These are phyloP conservation scores for Torymus auratus DNA, from an alignment of 2,888 invertebrate species.

Conservation along the genomic window DNA sequence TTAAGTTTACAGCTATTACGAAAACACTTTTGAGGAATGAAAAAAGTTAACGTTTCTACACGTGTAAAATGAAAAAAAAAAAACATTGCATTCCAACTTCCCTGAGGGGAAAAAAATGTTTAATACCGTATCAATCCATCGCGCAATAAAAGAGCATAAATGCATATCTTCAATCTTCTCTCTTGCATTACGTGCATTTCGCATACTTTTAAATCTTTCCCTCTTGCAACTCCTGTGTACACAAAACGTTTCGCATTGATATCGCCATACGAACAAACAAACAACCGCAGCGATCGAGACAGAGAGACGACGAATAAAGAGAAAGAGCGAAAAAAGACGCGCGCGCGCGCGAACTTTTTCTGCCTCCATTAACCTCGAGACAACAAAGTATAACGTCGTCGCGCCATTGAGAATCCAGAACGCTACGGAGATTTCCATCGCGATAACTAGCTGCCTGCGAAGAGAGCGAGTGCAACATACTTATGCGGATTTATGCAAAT, in stretches of 20 bases:
- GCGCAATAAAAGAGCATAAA: not conserved
- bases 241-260: constrained; percentile 1
- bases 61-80: no score
- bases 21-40: no score
- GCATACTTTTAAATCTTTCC: not conserved
- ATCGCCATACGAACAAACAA: constrained; percentile 1
- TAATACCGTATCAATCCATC: not conserved
- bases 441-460: constrained; percentile 34
- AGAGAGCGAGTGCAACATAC: constrained; percentile 20
- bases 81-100: no score
- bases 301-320: not conserved
- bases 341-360: constrained; percentile 23
- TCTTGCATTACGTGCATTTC: constrained; percentile 9
- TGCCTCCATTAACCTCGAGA: constrained; percentile 52
- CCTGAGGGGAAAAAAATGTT: not conserved
- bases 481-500: constrained; percentile 52
- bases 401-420: constrained; percentile 45
- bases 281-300: no score
- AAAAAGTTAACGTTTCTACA: no score
- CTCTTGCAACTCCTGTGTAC: no score
- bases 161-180: constrained; percentile 23
- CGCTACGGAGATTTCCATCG: constrained; percentile 42
- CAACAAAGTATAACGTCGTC: constrained; percentile 49
- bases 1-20: no score
- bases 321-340: not conserved